Evolutionary conservation across 2,888 invertebrate species (phyloP).

Genomic region (Scotopteryx bipunctaria): DNA sequence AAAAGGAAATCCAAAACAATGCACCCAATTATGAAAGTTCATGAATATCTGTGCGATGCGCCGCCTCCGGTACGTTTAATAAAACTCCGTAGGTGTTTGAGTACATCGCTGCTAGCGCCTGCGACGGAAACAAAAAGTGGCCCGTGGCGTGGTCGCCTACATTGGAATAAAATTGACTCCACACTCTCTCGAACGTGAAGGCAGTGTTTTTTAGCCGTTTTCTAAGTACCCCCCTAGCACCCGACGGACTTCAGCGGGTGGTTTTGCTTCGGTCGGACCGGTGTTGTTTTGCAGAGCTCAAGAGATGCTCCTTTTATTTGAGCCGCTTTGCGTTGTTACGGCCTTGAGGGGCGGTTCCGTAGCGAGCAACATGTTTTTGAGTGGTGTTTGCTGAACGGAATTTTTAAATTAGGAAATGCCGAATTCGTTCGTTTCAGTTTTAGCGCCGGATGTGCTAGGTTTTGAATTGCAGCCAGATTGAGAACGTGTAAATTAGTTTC

Average conservation of each 20-base stretch:
- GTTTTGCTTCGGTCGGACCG: conserved; percentile 80
- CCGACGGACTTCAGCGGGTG: conserved; percentile 80
- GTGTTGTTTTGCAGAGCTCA: conserved; percentile 82
- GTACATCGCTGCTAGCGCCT: conserved; percentile 79
- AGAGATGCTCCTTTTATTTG: conserved; percentile 82
- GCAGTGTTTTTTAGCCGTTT: conserved; percentile 76
- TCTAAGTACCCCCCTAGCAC: conserved; percentile 57
- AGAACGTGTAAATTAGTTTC: conserved; percentile 10
- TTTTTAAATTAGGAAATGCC: conserved; percentile 79
- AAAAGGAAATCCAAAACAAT: conserved; percentile 40
- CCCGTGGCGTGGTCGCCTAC: conserved; percentile 80
- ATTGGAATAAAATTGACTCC: conserved; percentile 84
- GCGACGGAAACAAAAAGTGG: conserved; percentile 81
- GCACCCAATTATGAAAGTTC: conserved; percentile 40
- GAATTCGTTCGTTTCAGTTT: conserved; percentile 51
- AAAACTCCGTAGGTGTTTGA: conserved; percentile 80
- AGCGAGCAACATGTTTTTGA: conserved; percentile 74
- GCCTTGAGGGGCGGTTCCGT: conserved; percentile 76
- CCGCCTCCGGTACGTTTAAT: conserved; percentile 62
- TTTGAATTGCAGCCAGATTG: conserved; percentile 41
- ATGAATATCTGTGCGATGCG: conserved; percentile 37
- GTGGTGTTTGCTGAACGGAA: conserved; percentile 77
- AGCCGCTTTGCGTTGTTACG: conserved; percentile 75
- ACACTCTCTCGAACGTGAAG: conserved; percentile 82
- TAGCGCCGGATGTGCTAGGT: conserved; percentile 4